phyloP scores from a whole-genome alignment of 2,888 invertebrate genomes.

The Lasioglossum malachurum region DNA sequence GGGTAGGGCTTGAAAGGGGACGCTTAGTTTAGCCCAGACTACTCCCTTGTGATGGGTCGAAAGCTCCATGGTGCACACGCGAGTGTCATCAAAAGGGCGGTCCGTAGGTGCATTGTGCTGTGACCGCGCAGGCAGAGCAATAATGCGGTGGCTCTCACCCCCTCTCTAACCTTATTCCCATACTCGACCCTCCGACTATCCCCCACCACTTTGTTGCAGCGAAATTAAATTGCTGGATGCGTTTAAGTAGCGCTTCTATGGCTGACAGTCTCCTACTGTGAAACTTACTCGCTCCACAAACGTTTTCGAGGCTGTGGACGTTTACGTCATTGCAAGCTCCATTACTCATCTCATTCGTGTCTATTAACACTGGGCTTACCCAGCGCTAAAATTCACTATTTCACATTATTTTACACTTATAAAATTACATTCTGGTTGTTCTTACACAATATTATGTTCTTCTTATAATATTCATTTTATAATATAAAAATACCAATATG shows the following conservation, averaged over 20 bases:
- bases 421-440: too few relatives aligned
- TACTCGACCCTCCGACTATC: neutral
- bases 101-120: constrained; percentile 51
- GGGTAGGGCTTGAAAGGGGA: constrained; percentile 44
- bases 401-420: too few relatives aligned
- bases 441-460: too few relatives aligned
- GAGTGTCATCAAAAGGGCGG: constrained; percentile 35
- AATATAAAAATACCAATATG: too few relatives aligned
- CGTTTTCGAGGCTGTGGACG: neutral
- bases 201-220: constrained; percentile 12
- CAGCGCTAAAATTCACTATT: too few relatives aligned
- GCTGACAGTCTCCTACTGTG: neutral
- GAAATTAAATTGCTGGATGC: constrained; percentile 49
- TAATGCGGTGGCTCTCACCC: constrained; percentile 38
- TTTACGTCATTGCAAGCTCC: neutral
- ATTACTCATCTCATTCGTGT: neutral
- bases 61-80: constrained; percentile 35
- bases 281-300: constrained; percentile 14
- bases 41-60: constrained; percentile 34
- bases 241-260: constrained; percentile 40
- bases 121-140: constrained; percentile 42
- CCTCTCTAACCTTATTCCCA: neutral
- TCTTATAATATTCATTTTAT: too few relatives aligned
- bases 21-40: constrained; percentile 27
- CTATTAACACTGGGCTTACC: neutral